A percentile compares a stretch with the other conserved stretches of the same genome.
Conservation (phyloP, 2,113 vertebrate species). For the Dasyprocta punctata region DNA sequence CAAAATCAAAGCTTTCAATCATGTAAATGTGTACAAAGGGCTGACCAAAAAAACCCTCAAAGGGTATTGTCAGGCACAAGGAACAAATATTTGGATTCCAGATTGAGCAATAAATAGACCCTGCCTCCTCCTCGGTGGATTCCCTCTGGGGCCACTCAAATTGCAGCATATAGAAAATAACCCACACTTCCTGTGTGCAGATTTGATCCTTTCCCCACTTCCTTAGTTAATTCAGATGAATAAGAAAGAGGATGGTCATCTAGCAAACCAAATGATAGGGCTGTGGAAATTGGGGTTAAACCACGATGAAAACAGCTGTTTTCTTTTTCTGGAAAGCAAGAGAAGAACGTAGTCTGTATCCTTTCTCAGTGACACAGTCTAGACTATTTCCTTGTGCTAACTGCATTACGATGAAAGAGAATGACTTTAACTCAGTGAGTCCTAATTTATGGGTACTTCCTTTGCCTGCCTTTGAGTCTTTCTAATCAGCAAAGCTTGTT, state of each 20-base stretch:
- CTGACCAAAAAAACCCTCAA: neutral
- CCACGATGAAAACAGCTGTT: neutral
- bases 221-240: neutral
- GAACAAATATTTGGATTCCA: neutral
- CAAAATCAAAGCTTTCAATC: neutral
- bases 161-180: neutral
- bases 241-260: neutral
- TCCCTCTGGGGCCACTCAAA: neutral
- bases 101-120: neutral
- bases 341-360: neutral
- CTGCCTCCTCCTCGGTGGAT: neutral
- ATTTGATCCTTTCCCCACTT: too few species aligned
- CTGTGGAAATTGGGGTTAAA: neutral
- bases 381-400: neutral
- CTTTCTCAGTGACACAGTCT: neutral
- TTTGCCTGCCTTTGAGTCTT: neutral
- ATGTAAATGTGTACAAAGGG: neutral
- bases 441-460: neutral
- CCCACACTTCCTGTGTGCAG: neutral
- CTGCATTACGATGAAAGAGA: neutral
- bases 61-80: neutral
- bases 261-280: constrained; percentile 37
- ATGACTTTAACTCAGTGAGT: accelerated
- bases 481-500: neutral
- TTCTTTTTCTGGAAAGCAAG: constrained; percentile 49